phyloP scores from a whole-genome alignment of 92 coral and sea anemone genomes.

The Chrysogorgia sp. region DNA sequence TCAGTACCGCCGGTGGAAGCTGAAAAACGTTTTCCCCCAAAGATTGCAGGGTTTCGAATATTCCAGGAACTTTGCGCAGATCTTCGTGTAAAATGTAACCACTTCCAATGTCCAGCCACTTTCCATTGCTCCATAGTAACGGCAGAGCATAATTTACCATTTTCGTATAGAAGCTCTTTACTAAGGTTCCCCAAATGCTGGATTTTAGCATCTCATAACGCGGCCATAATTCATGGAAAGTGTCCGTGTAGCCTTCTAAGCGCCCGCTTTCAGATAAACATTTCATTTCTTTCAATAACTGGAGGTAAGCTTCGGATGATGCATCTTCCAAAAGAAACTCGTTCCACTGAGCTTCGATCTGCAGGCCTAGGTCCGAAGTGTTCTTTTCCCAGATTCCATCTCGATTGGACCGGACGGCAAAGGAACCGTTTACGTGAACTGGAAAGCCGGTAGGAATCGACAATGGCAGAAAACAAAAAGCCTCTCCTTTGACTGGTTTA shows the following conservation, averaged over 20 bases:
- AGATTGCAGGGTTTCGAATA: conserved; percentile 52
- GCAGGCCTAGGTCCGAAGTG: conserved; percentile 59
- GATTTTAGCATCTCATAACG: conserved; percentile 64
- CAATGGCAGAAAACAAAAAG: conserved; percentile 78
- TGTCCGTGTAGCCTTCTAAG: conserved; percentile 43
- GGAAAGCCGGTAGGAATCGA: conserved; percentile 81
- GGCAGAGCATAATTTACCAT: conserved; percentile 56
- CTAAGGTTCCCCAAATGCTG: conserved; percentile 67
- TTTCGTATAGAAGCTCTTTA: conserved; percentile 60
- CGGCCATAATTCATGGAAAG: conserved; percentile 73
- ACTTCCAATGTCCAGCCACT: conserved; percentile 62
- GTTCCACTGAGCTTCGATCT: conserved; percentile 81
- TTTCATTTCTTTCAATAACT: conserved; percentile 62
- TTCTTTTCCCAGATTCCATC: conserved; percentile 83
- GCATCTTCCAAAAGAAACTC: conserved; percentile 76
- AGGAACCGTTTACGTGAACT: conserved; percentile 76
- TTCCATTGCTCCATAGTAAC: conserved; percentile 60
- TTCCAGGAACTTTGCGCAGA: conserved; percentile 57
- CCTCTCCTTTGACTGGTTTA: conserved; percentile 60
- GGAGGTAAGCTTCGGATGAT: conserved; percentile 61
- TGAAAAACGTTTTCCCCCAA: conserved; percentile 65
- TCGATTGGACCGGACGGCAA: conserved; percentile 81
- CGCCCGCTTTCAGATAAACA: conserved; percentile 47
- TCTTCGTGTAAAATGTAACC: conserved; percentile 63
- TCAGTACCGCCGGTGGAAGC: conserved; percentile 66